Conservation (phyloP, 1,140 invertebrate species). For the Portunus trituberculatus region DNA sequence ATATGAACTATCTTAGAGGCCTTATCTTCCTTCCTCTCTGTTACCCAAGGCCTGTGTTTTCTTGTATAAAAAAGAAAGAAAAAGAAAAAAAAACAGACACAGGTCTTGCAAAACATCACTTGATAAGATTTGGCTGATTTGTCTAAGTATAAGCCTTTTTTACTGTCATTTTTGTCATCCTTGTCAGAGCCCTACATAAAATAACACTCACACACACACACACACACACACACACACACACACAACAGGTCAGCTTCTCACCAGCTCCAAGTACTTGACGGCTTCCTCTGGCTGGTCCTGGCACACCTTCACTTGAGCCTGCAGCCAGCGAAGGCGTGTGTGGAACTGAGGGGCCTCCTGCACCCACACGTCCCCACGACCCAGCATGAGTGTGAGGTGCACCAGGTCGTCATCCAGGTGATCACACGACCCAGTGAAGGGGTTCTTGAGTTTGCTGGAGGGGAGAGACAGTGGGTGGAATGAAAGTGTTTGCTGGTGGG, state of each 20-base stretch:
- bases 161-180: too few species aligned
- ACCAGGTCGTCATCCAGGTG: constrained; percentile 68
- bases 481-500: neutral
- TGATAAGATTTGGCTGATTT: too few species aligned
- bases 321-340: constrained; percentile 78
- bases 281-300: constrained; percentile 79
- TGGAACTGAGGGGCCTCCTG: constrained; percentile 61
- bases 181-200: too few species aligned
- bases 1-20: too few species aligned
- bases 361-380: constrained; percentile 69
- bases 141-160: too few species aligned
- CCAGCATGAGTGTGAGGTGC: constrained; percentile 60
- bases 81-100: too few species aligned
- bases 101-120: too few species aligned
- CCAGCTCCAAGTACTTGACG: constrained; percentile 79
- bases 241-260: constrained; percentile 57
- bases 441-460: neutral
- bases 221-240: neutral
- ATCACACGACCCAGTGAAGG: neutral
- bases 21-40: too few species aligned
- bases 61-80: too few species aligned
- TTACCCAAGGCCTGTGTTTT: too few species aligned
- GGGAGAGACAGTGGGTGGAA: too few species aligned
- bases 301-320: constrained; percentile 78
- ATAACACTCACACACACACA: too few species aligned